Percentiles rank a stretch among this genome's conserved stretches.
These are phyloP conservation scores for Scyliorhinus canicula DNA, from an alignment of 2,797 vertebrate genomes.

Conservation along the genomic window DNA sequence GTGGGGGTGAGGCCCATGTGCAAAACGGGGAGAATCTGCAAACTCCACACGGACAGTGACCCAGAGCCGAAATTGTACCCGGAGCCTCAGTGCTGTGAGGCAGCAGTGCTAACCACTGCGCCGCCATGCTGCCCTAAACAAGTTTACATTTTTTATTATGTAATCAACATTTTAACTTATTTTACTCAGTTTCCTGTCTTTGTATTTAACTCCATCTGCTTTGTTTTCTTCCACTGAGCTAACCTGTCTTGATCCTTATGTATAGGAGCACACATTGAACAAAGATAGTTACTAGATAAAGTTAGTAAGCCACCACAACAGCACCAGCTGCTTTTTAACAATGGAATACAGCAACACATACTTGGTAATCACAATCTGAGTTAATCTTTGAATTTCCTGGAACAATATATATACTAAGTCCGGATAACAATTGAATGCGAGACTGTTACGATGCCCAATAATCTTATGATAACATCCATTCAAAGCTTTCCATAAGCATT, in stretches of 20 bases:
- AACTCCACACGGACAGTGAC: too few species aligned
- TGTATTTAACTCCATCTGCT: neutral
- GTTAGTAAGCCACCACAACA: neutral
- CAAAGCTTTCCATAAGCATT: neutral
- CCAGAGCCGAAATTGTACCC: too few species aligned
- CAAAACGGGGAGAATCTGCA: too few species aligned
- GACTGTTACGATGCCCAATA: neutral
- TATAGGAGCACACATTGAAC: neutral
- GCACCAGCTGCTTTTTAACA: neutral
- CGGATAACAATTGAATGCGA: neutral
- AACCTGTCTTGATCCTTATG: neutral
- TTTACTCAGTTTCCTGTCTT: neutral
- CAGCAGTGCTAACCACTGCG: too few species aligned
- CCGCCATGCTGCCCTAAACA: too few species aligned
- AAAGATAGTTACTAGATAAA: neutral
- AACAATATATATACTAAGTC: neutral
- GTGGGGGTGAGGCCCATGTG: too few species aligned
- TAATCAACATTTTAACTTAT: neutral
- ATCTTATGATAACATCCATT: neutral
- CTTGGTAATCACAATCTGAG: neutral
- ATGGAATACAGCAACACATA: neutral
- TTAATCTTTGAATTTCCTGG: too few species aligned
- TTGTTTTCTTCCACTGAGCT: neutral
- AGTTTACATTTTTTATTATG: neutral
- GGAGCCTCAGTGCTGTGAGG: too few species aligned